Conservation (phyloP, 1,140 invertebrate species). For the Drosophila eugracilis region DNA sequence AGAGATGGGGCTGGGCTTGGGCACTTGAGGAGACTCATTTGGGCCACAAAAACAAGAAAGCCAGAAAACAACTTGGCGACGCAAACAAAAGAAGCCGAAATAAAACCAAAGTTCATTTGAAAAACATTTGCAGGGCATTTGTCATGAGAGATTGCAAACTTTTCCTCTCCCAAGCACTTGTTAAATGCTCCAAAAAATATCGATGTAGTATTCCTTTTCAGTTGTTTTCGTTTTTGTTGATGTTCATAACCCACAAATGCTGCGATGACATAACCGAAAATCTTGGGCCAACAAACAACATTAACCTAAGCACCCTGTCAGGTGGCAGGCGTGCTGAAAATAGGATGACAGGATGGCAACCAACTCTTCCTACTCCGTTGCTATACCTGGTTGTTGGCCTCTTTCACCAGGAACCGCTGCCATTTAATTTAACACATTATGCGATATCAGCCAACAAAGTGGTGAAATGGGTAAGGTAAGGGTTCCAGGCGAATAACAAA, state of each 20-base stretch:
- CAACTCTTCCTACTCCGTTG: constrained; percentile 8
- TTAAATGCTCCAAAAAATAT: constrained; percentile 47
- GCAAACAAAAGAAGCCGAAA: constrained; percentile 33
- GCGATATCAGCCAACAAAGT: constrained; percentile 44
- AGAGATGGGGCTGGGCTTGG: constrained; percentile 23
- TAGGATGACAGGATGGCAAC: constrained; percentile 29
- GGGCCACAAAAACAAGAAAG: background rate
- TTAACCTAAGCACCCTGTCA: constrained; percentile 37
- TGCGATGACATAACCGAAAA: constrained; percentile 45
- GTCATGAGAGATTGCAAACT: constrained; percentile 39
- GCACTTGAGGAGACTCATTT: constrained; percentile 29
- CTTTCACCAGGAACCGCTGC: constrained; percentile 12
- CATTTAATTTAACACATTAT: constrained; percentile 52
- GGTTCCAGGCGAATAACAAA: background rate
- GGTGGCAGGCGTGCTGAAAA: constrained; percentile 37
- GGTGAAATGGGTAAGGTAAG: constrained; percentile 13
- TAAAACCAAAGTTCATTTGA: constrained; percentile 52
- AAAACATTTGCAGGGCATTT: constrained; percentile 47
- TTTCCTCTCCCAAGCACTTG: constrained; percentile 46
- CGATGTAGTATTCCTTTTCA: constrained; percentile 14
- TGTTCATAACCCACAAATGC: constrained; percentile 15
- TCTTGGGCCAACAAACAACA: constrained; percentile 39
- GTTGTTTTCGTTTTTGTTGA: background rate
- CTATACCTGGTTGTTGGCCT: no score
- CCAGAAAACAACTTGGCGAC: constrained; percentile 22